Evolutionary conservation across 2,797 vertebrate species (phyloP).

Genomic region (Phaenicophaeus curvirostris): DNA sequence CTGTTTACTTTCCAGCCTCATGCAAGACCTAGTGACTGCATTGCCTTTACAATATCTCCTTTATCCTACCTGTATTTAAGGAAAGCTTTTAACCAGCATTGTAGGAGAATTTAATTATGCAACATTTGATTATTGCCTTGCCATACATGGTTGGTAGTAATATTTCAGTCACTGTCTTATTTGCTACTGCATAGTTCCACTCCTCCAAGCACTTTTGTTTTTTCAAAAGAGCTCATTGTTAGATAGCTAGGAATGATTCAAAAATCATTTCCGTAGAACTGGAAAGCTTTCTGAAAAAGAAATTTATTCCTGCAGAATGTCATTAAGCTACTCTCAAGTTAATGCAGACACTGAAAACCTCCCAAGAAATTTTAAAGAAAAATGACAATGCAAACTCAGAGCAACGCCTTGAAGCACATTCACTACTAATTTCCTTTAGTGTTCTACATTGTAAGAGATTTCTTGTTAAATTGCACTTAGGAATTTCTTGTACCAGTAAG

Average conservation of each 20-base stretch:
- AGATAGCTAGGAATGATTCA: neutral
- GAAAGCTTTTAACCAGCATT: neutral
- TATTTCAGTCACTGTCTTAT: neutral
- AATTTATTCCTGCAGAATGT: neutral
- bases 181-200: neutral
- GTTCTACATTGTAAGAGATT: neutral
- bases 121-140: neutral
- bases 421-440: neutral
- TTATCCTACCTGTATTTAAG: neutral
- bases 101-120: neutral
- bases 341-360: neutral
- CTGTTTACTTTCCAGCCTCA: neutral
- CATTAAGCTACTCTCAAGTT: neutral
- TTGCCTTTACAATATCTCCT: neutral
- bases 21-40: neutral
- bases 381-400: neutral
- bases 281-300: neutral
- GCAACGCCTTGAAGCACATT: neutral
- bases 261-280: neutral
- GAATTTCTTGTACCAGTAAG: neutral
- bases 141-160: neutral
- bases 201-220: neutral
- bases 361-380: neutral
- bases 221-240: neutral
- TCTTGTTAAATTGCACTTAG: neutral